Base-by-base conservation (phyloP, 1,140 invertebrate genomes). In the Carcinoscorpius rotundicauda region DNA sequence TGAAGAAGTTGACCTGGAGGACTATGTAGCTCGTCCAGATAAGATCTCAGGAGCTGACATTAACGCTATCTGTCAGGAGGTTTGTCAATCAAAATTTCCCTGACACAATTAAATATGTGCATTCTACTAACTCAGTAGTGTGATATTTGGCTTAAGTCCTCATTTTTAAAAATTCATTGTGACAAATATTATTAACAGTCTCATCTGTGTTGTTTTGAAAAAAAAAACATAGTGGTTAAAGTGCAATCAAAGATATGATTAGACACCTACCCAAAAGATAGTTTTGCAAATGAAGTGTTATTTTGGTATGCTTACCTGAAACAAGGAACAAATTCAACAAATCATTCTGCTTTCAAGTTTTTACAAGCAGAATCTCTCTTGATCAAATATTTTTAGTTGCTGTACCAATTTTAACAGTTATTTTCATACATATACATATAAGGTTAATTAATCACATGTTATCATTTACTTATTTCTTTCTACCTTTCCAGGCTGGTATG, bases 1-100 rank as follows among this genome's bases (percentile, higher is more conserved):
- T 69, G 97, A 99, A 76, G 97, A 99, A 78, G 95, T 99, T 3
- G 97, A 99, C 79, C 78, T 99, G 3, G 97, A 99, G 77, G 97
- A 99, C 81, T 99, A 95, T 80, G 95, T 99, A 6, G 95, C 97
- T 6, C 81, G 97, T 11, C 96, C 97, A 0, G 97, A 99, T 76
- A 90, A 92, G 78, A 98, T 99, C 72, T 98, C 94, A 65, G 96
- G 97, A 60, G 97, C 97, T 60, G 97, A 99, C 75, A 99, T 99
- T 68, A 99, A 99, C 79, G 95, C 97, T 51, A 99, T 99, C 74
- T 99, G 96, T 78, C 97, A 99, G 80, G 97, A 99, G 81, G 93
- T 94, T 61, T 84, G 85, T 59, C 8, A 3, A 8, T 10, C 29
- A 29, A 29, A 29, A 29, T 29, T 29, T 29, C 29, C 29, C 29